Base-by-base conservation (phyloP, 1,140 invertebrate genomes). In the Andricus grossulariae region DNA sequence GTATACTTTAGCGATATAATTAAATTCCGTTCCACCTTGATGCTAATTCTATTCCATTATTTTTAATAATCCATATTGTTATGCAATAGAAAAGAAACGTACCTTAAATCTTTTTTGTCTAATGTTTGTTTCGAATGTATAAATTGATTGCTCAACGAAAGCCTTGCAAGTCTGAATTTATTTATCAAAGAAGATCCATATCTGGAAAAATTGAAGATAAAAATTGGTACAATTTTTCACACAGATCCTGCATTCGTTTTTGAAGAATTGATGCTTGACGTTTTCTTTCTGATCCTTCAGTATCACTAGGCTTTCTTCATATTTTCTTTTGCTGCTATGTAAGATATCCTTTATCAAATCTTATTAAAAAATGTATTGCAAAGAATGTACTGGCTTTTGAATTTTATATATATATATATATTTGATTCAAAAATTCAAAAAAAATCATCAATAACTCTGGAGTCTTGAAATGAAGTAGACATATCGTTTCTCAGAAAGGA, bases 281-380 rank as follows among this genome's bases (percentile, higher is more conserved):
- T 32, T 66, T 66, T 39, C 25, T 66, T 66, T 66, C n/a, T 66
- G 57, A 66, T 66, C 32, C 32, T 16, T 8, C 39, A 66, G 32
- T 66, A 66, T 25, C 12, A 16, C 25, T 66, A 39, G 57, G 13
- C 57, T 60, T 15, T 32, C 57, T 66, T 66, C 57, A 16, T 39
- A 60, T 66, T 66, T 39, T 39, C 15, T 39, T 16, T 19, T 25
- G 21, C 21, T 13, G 5, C 6, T 66, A 13, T 66, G 25, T 25
- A 25, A 2, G 25, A 25, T 25, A 25, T 25, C 25, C 25, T 25
- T 25, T 25, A 3, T 25, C 3, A 25, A 25, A 2, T 25, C 1
- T 25, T 25, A 25, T 25, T 25, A 25, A 25, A 25, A 25, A 1
- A 25, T 25, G 25, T 3, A 25, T 25, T 25, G 1, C 25, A 3